These are phyloP conservation scores for Oxyruncus cristatus DNA, from an alignment of 2,113 vertebrate genomes.

Conservation along the genomic window DNA sequence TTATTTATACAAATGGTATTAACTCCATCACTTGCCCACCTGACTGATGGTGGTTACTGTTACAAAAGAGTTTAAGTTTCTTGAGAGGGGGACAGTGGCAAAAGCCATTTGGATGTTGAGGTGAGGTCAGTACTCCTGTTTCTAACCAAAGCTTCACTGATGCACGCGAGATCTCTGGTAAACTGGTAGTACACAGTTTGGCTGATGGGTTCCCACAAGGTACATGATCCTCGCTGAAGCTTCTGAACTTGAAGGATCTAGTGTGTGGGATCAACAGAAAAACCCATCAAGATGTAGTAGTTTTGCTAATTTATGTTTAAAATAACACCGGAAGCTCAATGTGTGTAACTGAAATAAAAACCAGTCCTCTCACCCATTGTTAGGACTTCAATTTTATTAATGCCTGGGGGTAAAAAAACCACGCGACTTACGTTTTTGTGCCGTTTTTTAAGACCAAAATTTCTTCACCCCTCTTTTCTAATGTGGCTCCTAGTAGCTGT, in stretches of 20 bases:
- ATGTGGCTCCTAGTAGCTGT: background rate
- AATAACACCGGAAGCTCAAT: background rate
- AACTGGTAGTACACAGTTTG: background rate
- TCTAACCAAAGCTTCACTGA: background rate
- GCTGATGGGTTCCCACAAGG: background rate
- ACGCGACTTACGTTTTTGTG: background rate
- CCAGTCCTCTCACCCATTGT: background rate
- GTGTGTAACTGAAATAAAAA: background rate
- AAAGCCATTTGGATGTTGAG: background rate
- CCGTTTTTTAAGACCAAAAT: background rate
- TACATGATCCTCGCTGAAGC: background rate
- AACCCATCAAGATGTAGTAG: background rate
- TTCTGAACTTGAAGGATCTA: background rate
- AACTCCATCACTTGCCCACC: background rate
- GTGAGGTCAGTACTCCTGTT: background rate
- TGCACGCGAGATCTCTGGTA: background rate
- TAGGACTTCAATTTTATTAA: background rate
- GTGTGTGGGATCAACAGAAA: background rate
- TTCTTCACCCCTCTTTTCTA: background rate
- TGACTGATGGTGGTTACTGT: background rate
- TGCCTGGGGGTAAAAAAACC: background rate
- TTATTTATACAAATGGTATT: background rate
- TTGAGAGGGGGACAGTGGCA: background rate
- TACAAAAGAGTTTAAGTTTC: background rate
- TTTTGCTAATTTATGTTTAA: background rate